Conservation (phyloP, 2,797 vertebrate species). For the Leptoclinus maculatus region DNA sequence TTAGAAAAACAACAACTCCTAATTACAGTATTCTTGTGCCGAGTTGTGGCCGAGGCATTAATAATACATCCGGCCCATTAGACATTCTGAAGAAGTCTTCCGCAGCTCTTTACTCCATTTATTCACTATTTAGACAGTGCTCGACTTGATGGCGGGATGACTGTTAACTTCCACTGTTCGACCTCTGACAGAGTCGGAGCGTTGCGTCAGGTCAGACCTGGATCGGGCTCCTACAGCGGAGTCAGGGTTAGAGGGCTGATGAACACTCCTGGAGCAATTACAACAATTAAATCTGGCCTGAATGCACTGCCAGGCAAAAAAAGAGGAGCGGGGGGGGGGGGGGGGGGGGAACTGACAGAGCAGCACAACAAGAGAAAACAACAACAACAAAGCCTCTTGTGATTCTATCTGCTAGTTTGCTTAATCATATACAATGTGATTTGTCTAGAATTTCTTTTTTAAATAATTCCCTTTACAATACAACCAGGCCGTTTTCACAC, state of each 20-base stretch:
- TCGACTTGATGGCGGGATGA: constrained; percentile 45
- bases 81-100: constrained; percentile 65
- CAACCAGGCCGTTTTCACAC: constrained; percentile 40
- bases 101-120: constrained; percentile 59
- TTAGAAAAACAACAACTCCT: constrained; percentile 77
- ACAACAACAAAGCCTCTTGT: constrained; percentile 73
- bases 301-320: constrained; percentile 27
- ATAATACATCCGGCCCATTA: constrained; percentile 76
- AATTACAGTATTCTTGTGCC: constrained; percentile 72
- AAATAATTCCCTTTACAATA: constrained; percentile 76
- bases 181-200: constrained; percentile 40
- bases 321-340: neutral
- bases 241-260: constrained; percentile 11
- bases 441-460: constrained; percentile 77
- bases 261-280: constrained; percentile 70
- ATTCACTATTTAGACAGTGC: constrained; percentile 67
- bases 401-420: constrained; percentile 73
- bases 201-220: constrained; percentile 13
- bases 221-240: constrained; percentile 2
- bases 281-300: constrained; percentile 70
- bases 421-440: constrained; percentile 83
- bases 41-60: constrained; percentile 69
- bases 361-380: constrained; percentile 48
- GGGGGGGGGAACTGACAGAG: constrained; percentile 28
- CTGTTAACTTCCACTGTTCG: constrained; percentile 64